A percentile compares a stretch with the other conserved stretches of the same genome.
phyloP scores from a whole-genome alignment of 2,113 vertebrate species.

The Notarius lentiginosus region DNA sequence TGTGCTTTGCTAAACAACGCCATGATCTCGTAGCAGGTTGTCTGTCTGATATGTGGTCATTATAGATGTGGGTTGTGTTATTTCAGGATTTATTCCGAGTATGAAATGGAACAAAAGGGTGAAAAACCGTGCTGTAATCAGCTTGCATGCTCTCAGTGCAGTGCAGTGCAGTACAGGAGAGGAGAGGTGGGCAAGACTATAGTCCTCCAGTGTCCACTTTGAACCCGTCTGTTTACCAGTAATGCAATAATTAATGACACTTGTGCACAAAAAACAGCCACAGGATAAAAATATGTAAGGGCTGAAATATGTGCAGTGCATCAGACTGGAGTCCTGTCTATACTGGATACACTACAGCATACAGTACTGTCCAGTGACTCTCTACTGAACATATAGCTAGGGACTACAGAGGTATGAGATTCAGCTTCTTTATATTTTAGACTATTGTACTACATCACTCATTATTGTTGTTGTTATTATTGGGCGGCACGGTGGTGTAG shows the following conservation, averaged over 20 bases:
- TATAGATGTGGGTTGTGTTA: too few relatives aligned
- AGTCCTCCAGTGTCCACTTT: background rate
- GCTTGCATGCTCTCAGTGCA: background rate
- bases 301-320: background rate
- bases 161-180: background rate
- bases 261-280: background rate
- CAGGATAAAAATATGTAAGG: background rate
- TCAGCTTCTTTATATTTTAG: background rate
- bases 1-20: background rate
- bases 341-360: background rate
- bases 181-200: background rate
- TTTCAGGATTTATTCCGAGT: too few relatives aligned
- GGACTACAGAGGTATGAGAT: background rate
- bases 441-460: background rate
- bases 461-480: too few relatives aligned
- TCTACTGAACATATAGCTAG: background rate
- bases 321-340: background rate
- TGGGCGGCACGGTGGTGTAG: too few relatives aligned
- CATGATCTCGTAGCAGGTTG: background rate
- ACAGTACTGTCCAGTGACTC: background rate
- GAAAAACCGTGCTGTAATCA: background rate
- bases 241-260: background rate
- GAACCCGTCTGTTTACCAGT: background rate
- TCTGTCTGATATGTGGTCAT: background rate
- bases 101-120: background rate